Evolutionary conservation across 1,140 invertebrate species (phyloP), one percentile per base, ranked within the genome.

Genomic region (Myzus persicae): DNA sequence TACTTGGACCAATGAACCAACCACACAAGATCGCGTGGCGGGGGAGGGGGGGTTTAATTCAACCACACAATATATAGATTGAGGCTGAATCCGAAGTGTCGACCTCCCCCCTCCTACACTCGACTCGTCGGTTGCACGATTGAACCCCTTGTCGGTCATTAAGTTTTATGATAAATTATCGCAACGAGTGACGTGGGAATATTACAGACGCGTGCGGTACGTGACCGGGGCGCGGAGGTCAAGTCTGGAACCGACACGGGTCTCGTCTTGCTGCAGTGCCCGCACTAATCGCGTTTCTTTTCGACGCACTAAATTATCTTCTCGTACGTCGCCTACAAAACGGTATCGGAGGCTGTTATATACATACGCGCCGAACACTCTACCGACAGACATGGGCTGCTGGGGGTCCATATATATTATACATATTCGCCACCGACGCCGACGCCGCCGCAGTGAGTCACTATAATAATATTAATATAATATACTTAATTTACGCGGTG

Each of bases 131-230:
- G 24, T 87, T 44, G 31, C n/a, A 88, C 85, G 31, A 54, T 90
- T 14, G 48, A 90, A 67, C 20, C 51, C 40, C 9, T 76, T 81
- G 46, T 82, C 46, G 42, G 90, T 31, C 38, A 42, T 81, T 91
- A 44, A 36, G 38, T 91, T 36, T 91, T 36, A 76, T 91, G 90
- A 91, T 91, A 81, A 91, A 91, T 91, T 81, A 91, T 81, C 90
- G 59, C 90, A 76, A 91, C 54, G 81, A 76, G 42, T 91, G 59
- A 76, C 59, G 90, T 91, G 90, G 59, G 90, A 91, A 91, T 91
- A 36, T 81, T 20, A 18, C 76, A 36, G 18, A 81, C 36, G 81
- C 54, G 54, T 42, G 38, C 40, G 54, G 40, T 42, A 91, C 90
- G 59, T 91, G 54, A 91, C 67, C 42, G 59, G 42, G 90, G 67